These are phyloP conservation scores for Agrotis clavis DNA, from an alignment of 2,888 invertebrate species.

Conservation along the genomic window DNA sequence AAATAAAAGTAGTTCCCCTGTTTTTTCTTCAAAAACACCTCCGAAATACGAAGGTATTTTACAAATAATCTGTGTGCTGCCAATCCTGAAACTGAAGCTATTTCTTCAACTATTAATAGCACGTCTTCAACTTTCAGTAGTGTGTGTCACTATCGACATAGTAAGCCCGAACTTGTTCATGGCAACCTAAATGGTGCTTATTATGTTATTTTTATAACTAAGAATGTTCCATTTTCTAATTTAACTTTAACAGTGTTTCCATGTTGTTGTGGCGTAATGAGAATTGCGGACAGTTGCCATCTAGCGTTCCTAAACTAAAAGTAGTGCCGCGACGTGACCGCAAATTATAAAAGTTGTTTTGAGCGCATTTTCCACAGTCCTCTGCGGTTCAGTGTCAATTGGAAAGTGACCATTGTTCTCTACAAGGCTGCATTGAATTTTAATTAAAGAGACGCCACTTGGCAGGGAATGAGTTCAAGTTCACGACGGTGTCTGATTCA, in stretches of 20 bases:
- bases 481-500: slow-evolving; percentile 9
- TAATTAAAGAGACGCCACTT: slow-evolving; percentile 58
- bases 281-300: slow-evolving; percentile 64
- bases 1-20: no score
- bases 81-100: no score
- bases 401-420: slow-evolving; percentile 70
- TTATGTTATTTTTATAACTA: slow-evolving; percentile 11
- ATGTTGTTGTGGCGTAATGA: slow-evolving; percentile 69
- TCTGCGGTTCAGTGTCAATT: slow-evolving; percentile 68
- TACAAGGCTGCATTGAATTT: slow-evolving; percentile 63
- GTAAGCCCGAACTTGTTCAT: neutral
- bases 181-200: slow-evolving; percentile 4
- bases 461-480: slow-evolving; percentile 27
- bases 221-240: slow-evolving; percentile 46
- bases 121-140: no score
- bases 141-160: neutral
- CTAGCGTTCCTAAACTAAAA: slow-evolving; percentile 65
- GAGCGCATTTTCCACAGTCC: slow-evolving; percentile 64
- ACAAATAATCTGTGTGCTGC: no score
- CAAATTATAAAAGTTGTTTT: slow-evolving; percentile 78
- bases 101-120: no score
- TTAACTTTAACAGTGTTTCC: slow-evolving; percentile 62
- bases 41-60: no score
- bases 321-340: slow-evolving; percentile 63
- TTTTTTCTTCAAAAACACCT: no score